Percentiles rank a stretch among this genome's conserved stretches.
These are phyloP conservation scores for Calyptomena viridis DNA, from an alignment of 2,113 vertebrate genomes.

Conservation along the genomic window DNA sequence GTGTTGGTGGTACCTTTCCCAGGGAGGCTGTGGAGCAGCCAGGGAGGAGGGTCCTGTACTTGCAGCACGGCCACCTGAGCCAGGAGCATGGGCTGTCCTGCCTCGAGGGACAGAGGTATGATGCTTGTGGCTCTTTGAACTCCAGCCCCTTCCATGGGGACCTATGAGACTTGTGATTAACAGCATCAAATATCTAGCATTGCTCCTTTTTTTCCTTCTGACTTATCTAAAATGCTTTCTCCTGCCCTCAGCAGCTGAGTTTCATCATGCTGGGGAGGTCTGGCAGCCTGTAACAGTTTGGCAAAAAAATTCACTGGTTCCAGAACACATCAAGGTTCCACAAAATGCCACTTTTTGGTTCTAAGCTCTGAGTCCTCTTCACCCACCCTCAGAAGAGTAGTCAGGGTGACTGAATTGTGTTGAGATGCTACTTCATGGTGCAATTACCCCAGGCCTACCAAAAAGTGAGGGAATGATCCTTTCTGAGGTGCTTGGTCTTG, in stretches of 20 bases:
- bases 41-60: fast-evolving
- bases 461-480: not conserved
- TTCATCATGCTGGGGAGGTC: conserved; percentile 43
- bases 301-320: not conserved
- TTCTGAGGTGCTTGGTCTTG: not conserved
- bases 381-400: fast-evolving
- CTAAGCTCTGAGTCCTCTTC: not conserved
- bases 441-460: not conserved
- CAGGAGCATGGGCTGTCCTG: fast-evolving
- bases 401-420: not conserved
- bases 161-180: not conserved
- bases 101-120: not conserved
- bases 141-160: not conserved
- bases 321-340: not conserved
- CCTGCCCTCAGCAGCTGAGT: conserved; percentile 77
- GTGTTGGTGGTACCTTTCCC: not conserved
- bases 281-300: not conserved
- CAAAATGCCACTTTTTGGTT: not conserved
- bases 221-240: conserved; percentile 48
- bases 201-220: not conserved
- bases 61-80: not conserved
- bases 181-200: not conserved
- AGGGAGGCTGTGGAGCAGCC: not conserved
- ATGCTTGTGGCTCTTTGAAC: not conserved
- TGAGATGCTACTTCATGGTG: not conserved